Base-by-base conservation (phyloP, 2,113 vertebrate species). In the Clupea harengus region DNA sequence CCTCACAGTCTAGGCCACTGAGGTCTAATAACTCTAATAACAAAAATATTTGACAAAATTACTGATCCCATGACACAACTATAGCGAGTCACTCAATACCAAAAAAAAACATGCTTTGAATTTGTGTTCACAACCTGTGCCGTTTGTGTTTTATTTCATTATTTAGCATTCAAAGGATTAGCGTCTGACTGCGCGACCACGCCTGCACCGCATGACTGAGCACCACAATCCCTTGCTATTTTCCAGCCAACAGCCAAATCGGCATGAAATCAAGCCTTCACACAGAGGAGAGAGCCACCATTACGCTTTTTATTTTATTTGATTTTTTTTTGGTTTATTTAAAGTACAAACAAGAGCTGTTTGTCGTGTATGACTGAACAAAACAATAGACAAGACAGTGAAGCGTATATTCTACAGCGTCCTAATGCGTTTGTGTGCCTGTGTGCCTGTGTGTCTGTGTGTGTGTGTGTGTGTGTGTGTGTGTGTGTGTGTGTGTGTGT, bases 81-180 rank as follows among this genome's bases (percentile, higher is more conserved):
- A 20, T 11, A 54, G 50, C 50, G 11, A 60, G 57, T 25, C 57
- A n/a, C 7, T 25, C 57, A 64, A 9, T 20, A 64, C 3, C n/a
- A n/a, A 4, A 64, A 0, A 0, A 64, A 64, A n/a, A 64, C 52
- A 20, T 20, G 52, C 52, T 57, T 20, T 57, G 3, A 57, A 20
- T 15, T 49, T 9, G 52, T 15, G 46, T 86, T 82, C 86, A 49
- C 84, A 90, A 88, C 87, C 85, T 83, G 84, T 87, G 57, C 57
- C 22, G 57, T 6, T 20, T 64, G 57, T 64, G 57, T 64, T 22
- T n/a, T 64, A 64, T 64, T 57, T 20, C 52, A 57, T 57, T 57
- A 57, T 57, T 57, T 64, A 64, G 57, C 57, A 64, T 50, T 85
- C 82, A 75, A 84, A 86, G 87, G 83, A 89, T 89, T 86, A 88